Percentiles rank a stretch among this genome's conserved stretches.
Evolutionary conservation across 37 sponge, comb jelly and placozoan species (phyloP).

Genomic region (Halisarca cf. caerulea): DNA sequence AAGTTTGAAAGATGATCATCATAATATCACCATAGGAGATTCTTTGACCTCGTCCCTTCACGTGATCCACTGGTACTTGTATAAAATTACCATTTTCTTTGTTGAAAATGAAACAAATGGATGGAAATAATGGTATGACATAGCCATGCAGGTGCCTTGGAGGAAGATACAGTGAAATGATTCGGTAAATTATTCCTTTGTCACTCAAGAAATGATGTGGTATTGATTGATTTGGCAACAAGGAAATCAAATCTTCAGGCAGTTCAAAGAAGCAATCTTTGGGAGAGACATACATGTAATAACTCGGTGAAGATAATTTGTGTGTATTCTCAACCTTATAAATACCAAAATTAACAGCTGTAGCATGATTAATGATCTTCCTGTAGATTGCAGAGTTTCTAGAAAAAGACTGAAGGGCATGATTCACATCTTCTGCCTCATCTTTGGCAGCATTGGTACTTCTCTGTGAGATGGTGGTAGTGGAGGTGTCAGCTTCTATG

Average conservation of each 20-base stretch:
- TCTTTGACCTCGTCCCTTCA: background rate
- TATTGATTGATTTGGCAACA: background rate
- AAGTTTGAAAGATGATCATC: background rate
- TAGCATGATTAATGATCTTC: background rate
- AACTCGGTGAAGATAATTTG: background rate
- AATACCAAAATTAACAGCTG: conserved; percentile 8
- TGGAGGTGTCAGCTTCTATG: background rate
- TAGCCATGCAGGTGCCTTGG: conserved; percentile 3
- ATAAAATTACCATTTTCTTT: background rate
- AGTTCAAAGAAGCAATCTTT: conserved; percentile 15
- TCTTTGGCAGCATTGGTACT: background rate
- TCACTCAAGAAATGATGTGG: background rate
- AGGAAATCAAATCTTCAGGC: background rate
- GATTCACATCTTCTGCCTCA: background rate
- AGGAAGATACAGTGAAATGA: background rate
- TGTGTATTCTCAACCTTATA: background rate
- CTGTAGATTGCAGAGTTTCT: background rate
- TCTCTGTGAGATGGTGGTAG: background rate
- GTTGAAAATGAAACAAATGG: background rate
- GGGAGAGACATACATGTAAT: background rate
- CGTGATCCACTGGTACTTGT: background rate
- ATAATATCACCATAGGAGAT: conserved; percentile 10
- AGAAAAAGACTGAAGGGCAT: background rate
- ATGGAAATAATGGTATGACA: conserved; percentile 10
- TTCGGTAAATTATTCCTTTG: background rate